Evolutionary conservation across 37 sponge, comb jelly and placozoan species (phyloP), one percentile per base, ranked within the genome.

Genomic region (Theonella swinhoei): DNA sequence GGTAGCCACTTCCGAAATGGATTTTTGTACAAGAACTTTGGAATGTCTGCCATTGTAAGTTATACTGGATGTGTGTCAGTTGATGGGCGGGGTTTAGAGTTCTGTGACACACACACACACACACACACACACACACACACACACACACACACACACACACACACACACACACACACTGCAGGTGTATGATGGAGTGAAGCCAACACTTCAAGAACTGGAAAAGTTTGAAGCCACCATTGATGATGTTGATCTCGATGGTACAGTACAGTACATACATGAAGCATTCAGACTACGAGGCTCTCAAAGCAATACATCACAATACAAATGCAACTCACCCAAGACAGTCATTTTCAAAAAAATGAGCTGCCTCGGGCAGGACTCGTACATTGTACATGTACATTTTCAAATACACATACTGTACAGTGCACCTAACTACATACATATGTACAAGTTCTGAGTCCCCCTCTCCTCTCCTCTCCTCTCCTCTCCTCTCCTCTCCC

Each of bases 141-240:
- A 61, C 78, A 61, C 64, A 2, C 78, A 58, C 60, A 47, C 76
- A 59, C 78, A 61, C 78, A 77, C 64, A 77, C 78, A 61, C 78
- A 77, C 78, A 62, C 78, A 77, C 78, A 77, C 64, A 62, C 39
- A 77, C 78, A 62, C 78, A 62, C 30, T 62, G 26, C 73, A 93
- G 90, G 39, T 92, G 2, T 86, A 89, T 34, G 98, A 98, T 24
- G 98, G 98, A 9, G 97, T 94, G 4, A 96, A 92, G 72, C 99
- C 99, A 29, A 92, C 95, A 17, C 85, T 98, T n/a, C 90, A 89
- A 38, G 99, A 98, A 64, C 71, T 98, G 86, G 97, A 98, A 67
- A 96, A 92, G 88, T 98, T 98, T 83, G 92, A 98, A 74, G 96
- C 91, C 36, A 90, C 84, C 1, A 94, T 94, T 19, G 99, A 98